Evolutionary conservation across 2,888 invertebrate genomes (phyloP), one percentile per base, ranked within the genome.

Genomic region (Pseudanteris insignis): DNA sequence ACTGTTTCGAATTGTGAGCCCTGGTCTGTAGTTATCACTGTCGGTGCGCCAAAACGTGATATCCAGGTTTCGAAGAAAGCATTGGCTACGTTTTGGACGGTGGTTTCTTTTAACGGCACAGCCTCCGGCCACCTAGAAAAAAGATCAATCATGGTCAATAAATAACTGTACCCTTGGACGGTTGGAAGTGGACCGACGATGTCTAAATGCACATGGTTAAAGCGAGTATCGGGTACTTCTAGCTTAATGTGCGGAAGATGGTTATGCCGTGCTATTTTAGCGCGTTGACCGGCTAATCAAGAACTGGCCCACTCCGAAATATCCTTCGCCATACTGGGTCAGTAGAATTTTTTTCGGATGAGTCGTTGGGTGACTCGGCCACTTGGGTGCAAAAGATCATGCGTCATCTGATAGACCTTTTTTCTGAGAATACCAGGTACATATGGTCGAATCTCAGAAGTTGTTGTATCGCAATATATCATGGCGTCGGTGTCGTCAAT

Each of bases 11-110:
- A 72, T 29, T 74, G 69, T 1, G 66, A 26, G 2, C 72, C 74
- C 44, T 69, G 70, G 47, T 77, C 74, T 2, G 73, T 69, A 0
- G 73, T 72, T 3, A 76, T 58, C 6, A 46, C 25, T 2, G 28
- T 30, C 0, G 76, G 75, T 2, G 64, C 47, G 4, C 76, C 64
- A 37, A 48, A 64, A 7, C 50, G 8, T 6, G 50, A 11, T 2
- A 64, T 14, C 40, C 50, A 54, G 1, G 33, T 24, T 2, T 11
- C 2, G 8, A 32, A 44, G 12, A 64, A 64, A 0, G 48, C 40
- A 6, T 32, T 2, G 2, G 37, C 48, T 2, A 58, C 24, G n/a
- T 47, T 38, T 5, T 57, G n/a, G 1, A 26, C 26, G 1, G 12
- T 13, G 7, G n/a, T 25, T 21, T 37, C 26, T 3, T 26, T 8